These are phyloP conservation scores for Agrochola litura DNA, from an alignment of 2,888 invertebrate species.

Conservation along the genomic window DNA sequence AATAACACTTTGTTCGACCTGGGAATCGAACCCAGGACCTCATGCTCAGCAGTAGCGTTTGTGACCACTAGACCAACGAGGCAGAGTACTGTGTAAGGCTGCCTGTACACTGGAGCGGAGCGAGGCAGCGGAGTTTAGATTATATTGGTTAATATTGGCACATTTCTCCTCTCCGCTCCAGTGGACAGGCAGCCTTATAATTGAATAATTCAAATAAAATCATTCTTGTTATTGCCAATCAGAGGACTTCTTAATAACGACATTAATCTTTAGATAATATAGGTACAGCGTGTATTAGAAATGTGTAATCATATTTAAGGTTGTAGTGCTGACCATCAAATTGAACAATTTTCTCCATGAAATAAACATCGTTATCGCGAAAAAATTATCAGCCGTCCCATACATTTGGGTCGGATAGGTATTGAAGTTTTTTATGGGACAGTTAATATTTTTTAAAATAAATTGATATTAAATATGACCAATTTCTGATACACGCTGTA, in stretches of 20 bases:
- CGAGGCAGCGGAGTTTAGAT: no score
- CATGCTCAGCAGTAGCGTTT: no score
- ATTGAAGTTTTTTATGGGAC: neutral
- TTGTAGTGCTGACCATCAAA: neutral
- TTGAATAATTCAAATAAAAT: neutral
- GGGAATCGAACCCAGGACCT: no score
- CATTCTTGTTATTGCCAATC: neutral
- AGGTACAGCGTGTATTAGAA: neutral
- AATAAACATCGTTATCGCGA: neutral
- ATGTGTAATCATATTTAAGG: neutral
- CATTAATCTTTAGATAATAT: neutral
- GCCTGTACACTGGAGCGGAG: no score
- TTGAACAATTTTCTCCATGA: neutral
- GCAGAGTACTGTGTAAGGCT: neutral
- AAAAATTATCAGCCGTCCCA: neutral
- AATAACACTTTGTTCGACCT: no score
- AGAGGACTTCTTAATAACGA: constrained; percentile 2
- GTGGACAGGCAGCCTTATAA: neutral
- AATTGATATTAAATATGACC: neutral
- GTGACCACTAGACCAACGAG: no score
- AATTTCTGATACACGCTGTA: neutral
- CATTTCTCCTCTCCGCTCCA: no score
- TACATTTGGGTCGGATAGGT: no score
- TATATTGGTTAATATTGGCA: no score
- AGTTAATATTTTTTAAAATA: neutral